Evolutionary conservation across 2,113 vertebrate genomes (phyloP).

Genomic region (Seriola quinqueradiata): DNA sequence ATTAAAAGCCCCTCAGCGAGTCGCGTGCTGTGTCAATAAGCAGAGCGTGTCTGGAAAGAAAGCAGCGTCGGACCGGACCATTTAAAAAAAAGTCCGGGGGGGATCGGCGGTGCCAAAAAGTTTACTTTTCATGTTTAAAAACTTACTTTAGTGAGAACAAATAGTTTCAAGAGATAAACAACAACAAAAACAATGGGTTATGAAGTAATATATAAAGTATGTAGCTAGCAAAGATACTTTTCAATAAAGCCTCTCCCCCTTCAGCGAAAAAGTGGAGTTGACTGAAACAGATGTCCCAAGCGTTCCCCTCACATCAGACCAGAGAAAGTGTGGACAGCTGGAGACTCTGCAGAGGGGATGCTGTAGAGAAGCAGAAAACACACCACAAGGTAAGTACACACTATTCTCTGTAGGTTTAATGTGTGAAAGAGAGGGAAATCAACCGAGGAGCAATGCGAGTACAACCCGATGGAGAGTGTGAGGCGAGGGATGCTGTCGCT

Average conservation of each 20-base stretch:
- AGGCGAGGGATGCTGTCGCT: background rate
- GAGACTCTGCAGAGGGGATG: slow-evolving; percentile 35
- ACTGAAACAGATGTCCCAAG: slow-evolving; percentile 70
- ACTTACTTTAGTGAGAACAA: rapidly evolving
- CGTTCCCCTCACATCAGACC: slow-evolving; percentile 38
- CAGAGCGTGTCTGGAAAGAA: slow-evolving; percentile 63
- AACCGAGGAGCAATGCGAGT: background rate
- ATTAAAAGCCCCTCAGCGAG: slow-evolving; percentile 42
- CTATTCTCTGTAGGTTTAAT: background rate
- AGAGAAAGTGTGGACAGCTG: slow-evolving; percentile 59
- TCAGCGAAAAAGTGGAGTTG: slow-evolving; percentile 24
- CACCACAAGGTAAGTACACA: slow-evolving; percentile 40
- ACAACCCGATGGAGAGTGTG: background rate
- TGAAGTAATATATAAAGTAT: rapidly evolving
- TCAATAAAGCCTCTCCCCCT: rapidly evolving
- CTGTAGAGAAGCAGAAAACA: slow-evolving; percentile 40
- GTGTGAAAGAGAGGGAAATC: background rate
- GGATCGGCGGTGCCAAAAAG: rapidly evolving
- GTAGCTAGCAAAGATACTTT: rapidly evolving
- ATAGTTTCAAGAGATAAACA: rapidly evolving
- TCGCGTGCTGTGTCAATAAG: slow-evolving; percentile 69
- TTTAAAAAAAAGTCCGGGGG: background rate
- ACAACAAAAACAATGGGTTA: rapidly evolving
- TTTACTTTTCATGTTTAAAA: rapidly evolving
- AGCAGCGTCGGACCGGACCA: slow-evolving; percentile 65